phyloP scores from a whole-genome alignment of 2,888 invertebrate species.

The Abrostola triplasia region DNA sequence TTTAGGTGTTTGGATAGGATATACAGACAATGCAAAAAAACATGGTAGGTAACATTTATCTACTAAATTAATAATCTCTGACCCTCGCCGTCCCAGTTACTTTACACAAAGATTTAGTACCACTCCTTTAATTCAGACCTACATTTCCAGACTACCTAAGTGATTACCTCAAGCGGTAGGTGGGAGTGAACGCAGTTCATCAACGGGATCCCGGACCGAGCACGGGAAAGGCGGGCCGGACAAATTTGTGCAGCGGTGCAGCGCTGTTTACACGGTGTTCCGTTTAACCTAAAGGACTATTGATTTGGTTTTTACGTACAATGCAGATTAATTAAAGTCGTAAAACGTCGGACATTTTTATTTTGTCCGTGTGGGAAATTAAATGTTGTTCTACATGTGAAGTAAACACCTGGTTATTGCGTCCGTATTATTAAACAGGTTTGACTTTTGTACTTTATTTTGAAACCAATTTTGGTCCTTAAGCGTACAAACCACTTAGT shows the following conservation, averaged over 20 bases:
- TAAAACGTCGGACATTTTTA: no score
- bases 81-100: neutral
- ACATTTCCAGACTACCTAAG: conserved; percentile 5
- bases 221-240: conserved; percentile 56
- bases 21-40: no score
- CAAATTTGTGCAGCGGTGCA: conserved; percentile 46
- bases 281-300: conserved; percentile 6
- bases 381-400: no score
- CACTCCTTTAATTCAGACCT: neutral
- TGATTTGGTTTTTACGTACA: conserved; percentile 12
- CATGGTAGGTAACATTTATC: no score
- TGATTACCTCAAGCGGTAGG: conserved; percentile 35
- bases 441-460: neutral
- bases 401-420: no score
- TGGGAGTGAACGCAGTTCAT: conserved; percentile 39
- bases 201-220: conserved; percentile 37
- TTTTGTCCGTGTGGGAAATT: no score
- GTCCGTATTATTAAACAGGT: neutral
- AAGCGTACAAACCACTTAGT: no score
- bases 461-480: neutral
- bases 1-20: no score
- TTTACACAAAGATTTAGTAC: neutral
- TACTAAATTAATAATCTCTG: no score
- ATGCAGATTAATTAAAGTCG: no score
- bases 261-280: conserved; percentile 32